Conservation (phyloP, 1,140 invertebrate species). For the Drosophila mayri region DNA sequence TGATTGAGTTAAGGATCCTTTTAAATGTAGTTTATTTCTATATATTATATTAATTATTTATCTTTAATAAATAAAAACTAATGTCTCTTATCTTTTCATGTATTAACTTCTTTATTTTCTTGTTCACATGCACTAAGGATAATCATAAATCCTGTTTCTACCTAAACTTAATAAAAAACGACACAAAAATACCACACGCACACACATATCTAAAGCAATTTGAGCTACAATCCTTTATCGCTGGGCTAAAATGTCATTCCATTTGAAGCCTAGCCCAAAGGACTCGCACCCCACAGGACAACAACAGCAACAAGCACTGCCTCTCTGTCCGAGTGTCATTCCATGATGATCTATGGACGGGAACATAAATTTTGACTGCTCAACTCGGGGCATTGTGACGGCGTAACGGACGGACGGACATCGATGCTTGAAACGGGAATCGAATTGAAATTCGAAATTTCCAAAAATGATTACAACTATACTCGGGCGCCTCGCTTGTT, state of each 20-base stretch:
- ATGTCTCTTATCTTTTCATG: background rate
- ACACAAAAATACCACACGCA: background rate
- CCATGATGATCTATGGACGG: conserved; percentile 69
- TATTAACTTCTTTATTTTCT: background rate
- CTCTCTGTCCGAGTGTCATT: conserved; percentile 53
- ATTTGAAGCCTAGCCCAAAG: background rate
- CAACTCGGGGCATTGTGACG: conserved; percentile 27
- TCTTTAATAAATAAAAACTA: no score
- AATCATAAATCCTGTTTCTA: background rate
- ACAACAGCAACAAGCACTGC: conserved; percentile 24
- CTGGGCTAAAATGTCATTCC: background rate
- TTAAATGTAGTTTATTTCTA: no score
- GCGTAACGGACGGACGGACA: conserved; percentile 7
- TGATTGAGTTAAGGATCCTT: no score
- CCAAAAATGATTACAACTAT: conserved; percentile 74
- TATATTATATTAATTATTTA: background rate
- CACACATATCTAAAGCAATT: conserved; percentile 8
- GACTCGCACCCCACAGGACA: conserved; percentile 4
- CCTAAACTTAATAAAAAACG: conserved; percentile 8
- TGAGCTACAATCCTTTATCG: conserved; percentile 14
- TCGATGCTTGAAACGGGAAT: conserved; percentile 64
- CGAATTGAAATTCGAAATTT: conserved; percentile 69
- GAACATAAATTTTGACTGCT: conserved; percentile 77
- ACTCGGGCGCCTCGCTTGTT: conserved; percentile 36
- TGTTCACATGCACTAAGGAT: no score